Percentiles rank a stretch among this genome's conserved stretches.
phyloP scores from a whole-genome alignment of 1,140 invertebrate species.

The Calliphora vicina region DNA sequence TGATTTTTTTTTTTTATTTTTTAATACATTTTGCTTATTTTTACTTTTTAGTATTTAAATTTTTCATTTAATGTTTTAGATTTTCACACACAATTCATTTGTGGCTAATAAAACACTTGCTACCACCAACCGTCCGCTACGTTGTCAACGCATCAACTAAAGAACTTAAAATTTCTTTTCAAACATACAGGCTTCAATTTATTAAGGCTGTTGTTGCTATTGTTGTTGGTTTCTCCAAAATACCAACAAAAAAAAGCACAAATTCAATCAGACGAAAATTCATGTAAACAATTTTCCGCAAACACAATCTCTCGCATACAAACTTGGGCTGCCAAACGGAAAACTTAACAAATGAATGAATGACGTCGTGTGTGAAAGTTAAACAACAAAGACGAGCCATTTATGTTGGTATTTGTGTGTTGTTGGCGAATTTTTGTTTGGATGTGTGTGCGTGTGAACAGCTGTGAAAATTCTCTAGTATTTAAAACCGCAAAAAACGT shows the following conservation, averaged over 20 bases:
- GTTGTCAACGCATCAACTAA: slow-evolving; percentile 49
- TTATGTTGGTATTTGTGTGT: slow-evolving; percentile 2
- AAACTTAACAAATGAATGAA: too few species aligned
- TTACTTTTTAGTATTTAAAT: not conserved
- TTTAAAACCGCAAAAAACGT: not conserved
- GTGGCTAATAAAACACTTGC: not conserved
- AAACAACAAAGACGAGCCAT: not conserved
- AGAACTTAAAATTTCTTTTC: slow-evolving; percentile 29
- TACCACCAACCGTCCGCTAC: slow-evolving; percentile 40
- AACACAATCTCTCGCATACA: not conserved
- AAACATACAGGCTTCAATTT: not conserved
- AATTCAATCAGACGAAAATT: not conserved
- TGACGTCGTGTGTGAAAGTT: slow-evolving; percentile 16
- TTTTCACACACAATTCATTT: not conserved
- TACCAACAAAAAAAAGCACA: not conserved
- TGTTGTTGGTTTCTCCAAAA: not conserved
- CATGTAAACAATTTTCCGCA: slow-evolving; percentile 33
- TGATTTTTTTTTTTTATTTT: not conserved
- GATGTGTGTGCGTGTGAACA: not conserved
- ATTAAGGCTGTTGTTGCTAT: not conserved
- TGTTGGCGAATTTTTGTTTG: not conserved
- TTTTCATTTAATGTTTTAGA: not conserved
- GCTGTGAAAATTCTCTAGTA: too few species aligned
- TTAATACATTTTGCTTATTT: not conserved
- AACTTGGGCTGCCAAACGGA: not conserved